Evolutionary conservation across 2,113 vertebrate genomes (phyloP).

Genomic region (Pelecanoides urinatrix): DNA sequence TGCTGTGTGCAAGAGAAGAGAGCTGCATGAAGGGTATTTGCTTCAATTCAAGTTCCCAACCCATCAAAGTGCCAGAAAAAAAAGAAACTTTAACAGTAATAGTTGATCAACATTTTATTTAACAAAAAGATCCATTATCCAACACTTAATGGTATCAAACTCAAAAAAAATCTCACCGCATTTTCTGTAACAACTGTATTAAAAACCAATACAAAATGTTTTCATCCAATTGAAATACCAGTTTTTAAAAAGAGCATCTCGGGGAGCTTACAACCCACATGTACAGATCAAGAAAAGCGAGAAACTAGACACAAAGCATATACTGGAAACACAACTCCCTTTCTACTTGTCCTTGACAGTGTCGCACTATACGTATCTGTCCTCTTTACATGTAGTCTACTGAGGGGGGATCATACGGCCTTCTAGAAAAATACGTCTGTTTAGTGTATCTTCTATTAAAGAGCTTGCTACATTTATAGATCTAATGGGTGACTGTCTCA

Average conservation of each 20-base stretch:
- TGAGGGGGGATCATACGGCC: neutral
- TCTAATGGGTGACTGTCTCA: neutral
- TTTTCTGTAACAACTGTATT: constrained; percentile 10
- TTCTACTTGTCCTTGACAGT: neutral
- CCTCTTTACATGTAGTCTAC: neutral
- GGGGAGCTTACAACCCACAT: neutral
- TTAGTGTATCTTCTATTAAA: fast-evolving
- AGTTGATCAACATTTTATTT: constrained; percentile 59
- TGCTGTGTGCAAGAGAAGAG: neutral
- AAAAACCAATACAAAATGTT: constrained; percentile 51
- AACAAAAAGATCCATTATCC: constrained; percentile 52
- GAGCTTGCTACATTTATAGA: neutral
- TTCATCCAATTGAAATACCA: constrained; percentile 15
- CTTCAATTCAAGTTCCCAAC: neutral
- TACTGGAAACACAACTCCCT: neutral
- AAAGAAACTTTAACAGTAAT: neutral
- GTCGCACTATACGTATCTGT: neutral
- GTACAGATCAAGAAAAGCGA: neutral
- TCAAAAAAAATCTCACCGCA: constrained; percentile 5
- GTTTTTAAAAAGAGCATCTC: neutral
- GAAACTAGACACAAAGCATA: neutral
- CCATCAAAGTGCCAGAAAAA: neutral
- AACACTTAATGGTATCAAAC: constrained; percentile 29
- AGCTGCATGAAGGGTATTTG: neutral
- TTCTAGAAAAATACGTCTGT: neutral